These are phyloP conservation scores for Chrysomela aeneicollis DNA, from an alignment of 2,888 invertebrate genomes.

Conservation along the genomic window DNA sequence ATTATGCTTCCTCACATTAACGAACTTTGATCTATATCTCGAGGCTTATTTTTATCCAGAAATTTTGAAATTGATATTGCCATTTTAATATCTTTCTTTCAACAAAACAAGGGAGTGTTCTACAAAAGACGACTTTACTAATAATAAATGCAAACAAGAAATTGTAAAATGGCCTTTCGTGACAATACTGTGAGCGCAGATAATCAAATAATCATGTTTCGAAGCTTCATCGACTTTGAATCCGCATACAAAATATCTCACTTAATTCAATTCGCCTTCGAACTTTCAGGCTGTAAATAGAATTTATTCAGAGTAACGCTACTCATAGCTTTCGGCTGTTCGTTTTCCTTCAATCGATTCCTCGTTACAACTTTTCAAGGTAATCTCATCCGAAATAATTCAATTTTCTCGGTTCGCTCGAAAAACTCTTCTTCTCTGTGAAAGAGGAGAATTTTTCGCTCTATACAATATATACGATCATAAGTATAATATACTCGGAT, in stretches of 20 bases:
- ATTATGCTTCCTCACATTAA: too few relatives aligned
- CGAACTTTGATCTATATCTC: too few relatives aligned
- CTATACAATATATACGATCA: constrained; percentile 15
- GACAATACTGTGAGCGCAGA: too few relatives aligned
- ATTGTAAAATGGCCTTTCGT: too few relatives aligned
- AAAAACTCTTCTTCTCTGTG: constrained; percentile 17
- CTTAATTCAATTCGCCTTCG: neutral
- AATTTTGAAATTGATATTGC: too few relatives aligned
- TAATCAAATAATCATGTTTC: neutral
- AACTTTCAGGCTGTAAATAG: constrained; percentile 8
- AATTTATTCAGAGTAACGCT: constrained; percentile 28
- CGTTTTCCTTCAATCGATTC: constrained; percentile 20
- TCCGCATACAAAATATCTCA: neutral
- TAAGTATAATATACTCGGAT: constrained; percentile 14
- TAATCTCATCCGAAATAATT: constrained; percentile 27
- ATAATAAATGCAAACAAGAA: too few relatives aligned
- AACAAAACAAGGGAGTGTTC: too few relatives aligned
- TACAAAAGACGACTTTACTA: too few relatives aligned
- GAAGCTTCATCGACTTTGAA: neutral
- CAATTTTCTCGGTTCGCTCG: constrained; percentile 20
- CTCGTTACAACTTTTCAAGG: constrained; percentile 24
- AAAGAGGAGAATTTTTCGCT: constrained; percentile 12
- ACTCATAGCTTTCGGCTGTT: constrained; percentile 21
- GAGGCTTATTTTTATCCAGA: too few relatives aligned
- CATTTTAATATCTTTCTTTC: too few relatives aligned